These are phyloP conservation scores for Microcebus griseorufus DNA, from an alignment of 2,113 vertebrate genomes.

Conservation along the genomic window DNA sequence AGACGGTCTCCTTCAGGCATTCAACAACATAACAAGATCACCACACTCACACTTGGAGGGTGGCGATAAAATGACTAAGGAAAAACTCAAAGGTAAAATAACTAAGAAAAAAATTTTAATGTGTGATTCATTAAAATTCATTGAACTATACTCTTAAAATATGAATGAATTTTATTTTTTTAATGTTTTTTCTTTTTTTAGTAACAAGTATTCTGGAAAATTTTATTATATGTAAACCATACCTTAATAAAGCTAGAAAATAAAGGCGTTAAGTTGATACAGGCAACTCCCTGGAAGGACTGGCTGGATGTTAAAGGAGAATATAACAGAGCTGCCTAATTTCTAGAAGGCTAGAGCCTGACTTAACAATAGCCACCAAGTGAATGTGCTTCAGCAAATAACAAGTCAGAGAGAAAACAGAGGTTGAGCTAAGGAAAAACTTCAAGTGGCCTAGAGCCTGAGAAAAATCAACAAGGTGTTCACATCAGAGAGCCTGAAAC, in stretches of 20 bases:
- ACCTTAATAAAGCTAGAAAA: background rate
- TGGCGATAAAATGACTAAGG: background rate
- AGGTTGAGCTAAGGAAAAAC: background rate
- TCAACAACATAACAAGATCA: background rate
- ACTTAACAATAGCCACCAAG: background rate
- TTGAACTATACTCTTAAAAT: background rate
- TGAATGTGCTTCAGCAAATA: background rate
- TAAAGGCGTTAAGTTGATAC: background rate
- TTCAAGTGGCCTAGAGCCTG: background rate
- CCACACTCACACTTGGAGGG: background rate
- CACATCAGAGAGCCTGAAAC: background rate
- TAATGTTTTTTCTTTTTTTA: no score
- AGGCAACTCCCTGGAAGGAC: background rate
- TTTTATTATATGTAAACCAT: background rate
- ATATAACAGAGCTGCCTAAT: background rate
- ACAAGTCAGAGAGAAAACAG: background rate
- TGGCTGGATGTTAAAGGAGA: no score
- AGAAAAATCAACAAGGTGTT: slow-evolving; percentile 17
- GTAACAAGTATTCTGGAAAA: no score
- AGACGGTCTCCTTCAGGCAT: background rate
- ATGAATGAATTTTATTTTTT: background rate
- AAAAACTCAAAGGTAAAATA: background rate
- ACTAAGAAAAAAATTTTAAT: background rate
- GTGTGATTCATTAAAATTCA: background rate
- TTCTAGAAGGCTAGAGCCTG: background rate